Evolutionary conservation across 2,113 vertebrate genomes (phyloP), one percentile per base, ranked within the genome.

Genomic region (Galemys pyrenaicus): DNA sequence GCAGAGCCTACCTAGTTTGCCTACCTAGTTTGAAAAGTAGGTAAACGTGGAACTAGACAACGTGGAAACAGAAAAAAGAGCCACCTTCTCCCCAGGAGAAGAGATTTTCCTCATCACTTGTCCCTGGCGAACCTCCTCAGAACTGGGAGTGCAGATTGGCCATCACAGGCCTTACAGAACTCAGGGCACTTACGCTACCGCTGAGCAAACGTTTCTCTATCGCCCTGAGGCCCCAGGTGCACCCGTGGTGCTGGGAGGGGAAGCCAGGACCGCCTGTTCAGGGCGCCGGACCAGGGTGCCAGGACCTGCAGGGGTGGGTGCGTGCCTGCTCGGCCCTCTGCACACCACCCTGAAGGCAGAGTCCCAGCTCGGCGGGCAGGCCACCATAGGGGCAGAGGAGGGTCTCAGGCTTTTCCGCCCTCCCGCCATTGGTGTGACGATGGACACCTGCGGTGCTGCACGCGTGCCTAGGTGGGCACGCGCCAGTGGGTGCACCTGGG

Each of bases 281-380:
- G n/a, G n/a, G n/a, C n/a, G 9, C 28, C 49, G 24, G 17, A 4
- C 4, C 19, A n/a, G 20, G 15, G n/a, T 2, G 1, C 37, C 9
- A 3, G 17, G n/a, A 49, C 44, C n/a, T 7, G 37, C 20, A 16
- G 54, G 17, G 46, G n/a, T 32, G 39, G 78, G 32, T 15, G 22
- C 49, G 37, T 2, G 56, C 68, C n/a, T 37, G 4, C 30, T 46
- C 19, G 1, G 54, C 7, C 88, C 91, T 82, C 17, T 32, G 46
- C 49, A 78, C 30, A 46, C 24, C 2, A 37, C 24, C 12, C 22
- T n/a, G 19, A 54, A 54, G 73, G 44, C 56, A 1, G 35, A 26
- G 1, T 37, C 20, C 71, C 12, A 44, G 51, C 19, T 16, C n/a
- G n/a, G n/a, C n/a, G n/a, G n/a, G n/a, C n/a, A n/a, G n/a, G n/a